Base-by-base conservation (phyloP, 2,888 invertebrate genomes). In the Amphiduros pacificus region DNA sequence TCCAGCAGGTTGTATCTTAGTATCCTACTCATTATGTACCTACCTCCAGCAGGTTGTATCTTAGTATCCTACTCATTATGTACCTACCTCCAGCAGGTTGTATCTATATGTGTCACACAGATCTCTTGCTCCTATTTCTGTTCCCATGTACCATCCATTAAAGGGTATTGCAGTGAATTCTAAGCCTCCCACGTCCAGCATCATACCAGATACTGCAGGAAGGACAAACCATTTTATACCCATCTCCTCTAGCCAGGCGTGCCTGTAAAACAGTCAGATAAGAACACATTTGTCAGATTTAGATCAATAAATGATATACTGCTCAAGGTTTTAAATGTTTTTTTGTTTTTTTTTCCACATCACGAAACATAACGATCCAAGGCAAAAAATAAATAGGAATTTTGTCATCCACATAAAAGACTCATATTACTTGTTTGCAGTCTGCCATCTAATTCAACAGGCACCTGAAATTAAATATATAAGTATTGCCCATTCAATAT, bases 131-230 rank as follows among this genome's bases (percentile, higher is more conserved):
- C 93, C 96, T 67, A 96, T 94, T 85, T 96, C 96, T 0, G 95
- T 94, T 75, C 93, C 92, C 95, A 96, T 95, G 83, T 95, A 96
- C 96, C 95, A 96, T 22, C 96, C 96, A 81, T 94, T 95, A 85
- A 96, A 96, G 27, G 95, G 93, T 54, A 91, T 91, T 0, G 91
- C 95, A 0, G 94, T 92, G 82, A 95, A 96, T 82, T 94, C 92
- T 36, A 96, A 86, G 9, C 96, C 96, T 0, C 96, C 96, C 78
- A 94, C 94, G 84, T 96, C 96, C 82, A 96, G 93, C 66, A 93
- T 87, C 94, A 95, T 94, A 74, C 87, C 88, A 2, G 94, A 90
- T 1, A 96, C 95, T 0, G 94, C 95, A 0, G 96, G 95, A 20
- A 92, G 84, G 0, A 89, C 90, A 81, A 93, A 96, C 96, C 96